Conservation (phyloP, 2,888 invertebrate species). For the Branchellion lobata region DNA sequence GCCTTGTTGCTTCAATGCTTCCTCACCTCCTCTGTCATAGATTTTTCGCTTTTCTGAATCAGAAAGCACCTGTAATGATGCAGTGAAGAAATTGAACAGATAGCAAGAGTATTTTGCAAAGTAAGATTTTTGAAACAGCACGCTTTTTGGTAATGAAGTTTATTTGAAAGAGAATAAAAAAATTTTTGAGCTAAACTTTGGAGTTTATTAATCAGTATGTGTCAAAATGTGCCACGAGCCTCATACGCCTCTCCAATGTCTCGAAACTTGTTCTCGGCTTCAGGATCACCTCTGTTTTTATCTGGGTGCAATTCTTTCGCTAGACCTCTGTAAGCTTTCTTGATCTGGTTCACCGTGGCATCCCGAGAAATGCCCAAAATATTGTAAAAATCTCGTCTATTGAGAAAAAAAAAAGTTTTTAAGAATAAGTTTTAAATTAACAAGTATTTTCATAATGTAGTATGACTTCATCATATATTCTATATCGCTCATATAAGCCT, state of each 20-base stretch:
- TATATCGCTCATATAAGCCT: too few species aligned
- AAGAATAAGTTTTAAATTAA: not conserved
- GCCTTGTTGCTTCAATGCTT: conserved; percentile 87
- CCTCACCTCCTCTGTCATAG: conserved; percentile 94
- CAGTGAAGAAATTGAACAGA: not conserved
- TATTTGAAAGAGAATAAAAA: too few species aligned
- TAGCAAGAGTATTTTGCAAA: not conserved
- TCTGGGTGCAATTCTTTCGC: conserved; percentile 98
- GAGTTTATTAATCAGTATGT: too few species aligned
- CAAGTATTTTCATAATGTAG: too few species aligned
- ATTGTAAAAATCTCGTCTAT: conserved; percentile 85
- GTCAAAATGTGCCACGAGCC: conserved; percentile 65
- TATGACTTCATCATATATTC: too few species aligned
- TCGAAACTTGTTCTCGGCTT: conserved; percentile 89
- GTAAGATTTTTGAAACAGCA: too few species aligned
- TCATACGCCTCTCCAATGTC: conserved; percentile 94
- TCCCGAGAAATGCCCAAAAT: conserved; percentile 82
- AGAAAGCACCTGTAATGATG: conserved; percentile 70
- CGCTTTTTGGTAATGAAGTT: too few species aligned
- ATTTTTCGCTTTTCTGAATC: conserved; percentile 88
- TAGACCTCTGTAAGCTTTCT: conserved; percentile 90
- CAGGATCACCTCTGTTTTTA: conserved; percentile 89
- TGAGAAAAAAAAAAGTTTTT: conserved; percentile 20
- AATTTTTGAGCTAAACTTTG: too few species aligned
- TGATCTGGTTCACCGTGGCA: conserved; percentile 89